A percentile compares a stretch with the other conserved stretches of the same genome.
Conservation (phyloP, 1,140 invertebrate genomes). For the Telenomus remus region DNA sequence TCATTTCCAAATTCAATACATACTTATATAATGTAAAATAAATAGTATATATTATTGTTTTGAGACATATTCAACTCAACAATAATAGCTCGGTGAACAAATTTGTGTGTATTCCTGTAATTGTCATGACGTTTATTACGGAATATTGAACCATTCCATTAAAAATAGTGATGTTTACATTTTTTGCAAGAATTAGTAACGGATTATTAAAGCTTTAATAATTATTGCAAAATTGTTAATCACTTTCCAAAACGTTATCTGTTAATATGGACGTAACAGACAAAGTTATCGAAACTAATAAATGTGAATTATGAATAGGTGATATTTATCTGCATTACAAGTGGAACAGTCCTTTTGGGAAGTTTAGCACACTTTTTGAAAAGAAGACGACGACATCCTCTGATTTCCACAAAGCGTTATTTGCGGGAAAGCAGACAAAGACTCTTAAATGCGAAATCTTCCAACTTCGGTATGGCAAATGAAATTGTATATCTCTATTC, state of each 20-base stretch:
- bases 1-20: conserved; percentile 39
- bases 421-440: conserved; percentile 67
- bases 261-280: too few species aligned
- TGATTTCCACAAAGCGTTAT: conserved; percentile 62
- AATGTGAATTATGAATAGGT: conserved; percentile 64
- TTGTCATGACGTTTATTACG: too few species aligned
- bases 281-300: too few species aligned
- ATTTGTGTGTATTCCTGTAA: too few species aligned
- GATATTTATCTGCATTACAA: conserved; percentile 70
- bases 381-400: conserved; percentile 67
- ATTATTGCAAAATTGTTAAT: too few species aligned
- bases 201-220: too few species aligned
- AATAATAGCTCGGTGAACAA: not conserved
- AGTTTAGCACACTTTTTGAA: conserved; percentile 73
- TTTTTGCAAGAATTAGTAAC: too few species aligned
- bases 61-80: not conserved
- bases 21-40: conserved; percentile 60
- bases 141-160: too few species aligned
- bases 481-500: too few species aligned
- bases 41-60: conserved; percentile 49
- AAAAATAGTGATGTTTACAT: too few species aligned
- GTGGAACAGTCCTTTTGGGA: conserved; percentile 69
- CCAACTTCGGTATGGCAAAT: conserved; percentile 69
- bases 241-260: too few species aligned
- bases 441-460: conserved; percentile 65